These are phyloP conservation scores for Antidorcas marsupialis DNA, from an alignment of 2,113 vertebrate genomes.

Conservation along the genomic window DNA sequence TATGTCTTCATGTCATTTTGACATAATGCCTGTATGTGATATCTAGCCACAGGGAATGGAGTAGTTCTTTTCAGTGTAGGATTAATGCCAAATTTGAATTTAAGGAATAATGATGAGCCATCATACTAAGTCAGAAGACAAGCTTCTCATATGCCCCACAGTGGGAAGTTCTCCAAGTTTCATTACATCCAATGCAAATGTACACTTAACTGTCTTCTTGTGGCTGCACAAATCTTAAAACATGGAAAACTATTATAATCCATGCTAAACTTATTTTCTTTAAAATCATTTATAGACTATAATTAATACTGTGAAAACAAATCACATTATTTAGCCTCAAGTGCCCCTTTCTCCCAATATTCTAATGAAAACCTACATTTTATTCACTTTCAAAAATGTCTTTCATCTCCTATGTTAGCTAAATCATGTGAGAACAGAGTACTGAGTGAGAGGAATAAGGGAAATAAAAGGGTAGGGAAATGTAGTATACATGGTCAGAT, in stretches of 20 bases:
- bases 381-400: background rate
- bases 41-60: background rate
- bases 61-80: background rate
- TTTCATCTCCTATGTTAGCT: background rate
- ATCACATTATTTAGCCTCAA: background rate
- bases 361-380: background rate
- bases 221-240: background rate
- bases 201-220: background rate
- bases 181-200: background rate
- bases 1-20: background rate
- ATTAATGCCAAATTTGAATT: background rate
- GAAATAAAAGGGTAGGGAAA: background rate
- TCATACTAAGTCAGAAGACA: no score
- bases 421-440: background rate
- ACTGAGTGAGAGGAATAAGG: background rate
- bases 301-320: background rate
- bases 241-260: background rate
- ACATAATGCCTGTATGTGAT: background rate
- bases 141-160: background rate
- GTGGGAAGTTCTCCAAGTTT: background rate
- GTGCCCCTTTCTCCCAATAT: background rate
- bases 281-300: background rate
- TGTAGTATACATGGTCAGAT: background rate
- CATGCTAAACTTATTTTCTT: background rate
- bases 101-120: background rate